A percentile compares a stretch with the other conserved stretches of the same genome.
Conservation (phyloP, 2,888 invertebrate species). For the Torymus auratus region DNA sequence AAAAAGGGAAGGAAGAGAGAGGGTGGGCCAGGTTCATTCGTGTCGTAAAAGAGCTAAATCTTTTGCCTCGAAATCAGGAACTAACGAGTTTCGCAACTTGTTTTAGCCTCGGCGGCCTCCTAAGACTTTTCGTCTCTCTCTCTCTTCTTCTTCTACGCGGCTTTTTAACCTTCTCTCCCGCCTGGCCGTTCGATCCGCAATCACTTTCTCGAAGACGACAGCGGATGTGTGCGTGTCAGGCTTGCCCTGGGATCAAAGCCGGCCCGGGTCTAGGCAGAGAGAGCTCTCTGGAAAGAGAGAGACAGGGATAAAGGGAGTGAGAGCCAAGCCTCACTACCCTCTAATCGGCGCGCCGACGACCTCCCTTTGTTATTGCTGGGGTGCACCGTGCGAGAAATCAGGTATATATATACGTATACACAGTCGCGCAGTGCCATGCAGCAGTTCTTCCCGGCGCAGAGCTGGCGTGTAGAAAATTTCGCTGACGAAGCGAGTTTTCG, state of each 20-base stretch:
- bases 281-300: too few relatives aligned
- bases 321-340: neutral
- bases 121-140: neutral
- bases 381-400: neutral
- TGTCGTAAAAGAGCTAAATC: slow-evolving; percentile 55
- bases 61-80: slow-evolving; percentile 47
- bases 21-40: slow-evolving; percentile 46
- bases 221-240: neutral
- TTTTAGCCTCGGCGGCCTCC: slow-evolving; percentile 21
- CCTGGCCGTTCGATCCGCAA: neutral
- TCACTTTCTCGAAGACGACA: slow-evolving; percentile 2
- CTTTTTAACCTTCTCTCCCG: neutral
- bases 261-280: too few relatives aligned
- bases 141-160: neutral
- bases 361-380: slow-evolving; percentile 21
- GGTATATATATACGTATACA: neutral
- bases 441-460: too few relatives aligned
- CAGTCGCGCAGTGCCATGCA: neutral
- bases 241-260: neutral
- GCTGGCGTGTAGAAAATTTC: too few relatives aligned
- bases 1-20: neutral
- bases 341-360: slow-evolving; percentile 1
- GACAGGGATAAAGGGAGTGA: too few relatives aligned
- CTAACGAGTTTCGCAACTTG: slow-evolving; percentile 58
- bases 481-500: too few relatives aligned